phyloP scores from a whole-genome alignment of 2,113 vertebrate species.

The Natator depressus region DNA sequence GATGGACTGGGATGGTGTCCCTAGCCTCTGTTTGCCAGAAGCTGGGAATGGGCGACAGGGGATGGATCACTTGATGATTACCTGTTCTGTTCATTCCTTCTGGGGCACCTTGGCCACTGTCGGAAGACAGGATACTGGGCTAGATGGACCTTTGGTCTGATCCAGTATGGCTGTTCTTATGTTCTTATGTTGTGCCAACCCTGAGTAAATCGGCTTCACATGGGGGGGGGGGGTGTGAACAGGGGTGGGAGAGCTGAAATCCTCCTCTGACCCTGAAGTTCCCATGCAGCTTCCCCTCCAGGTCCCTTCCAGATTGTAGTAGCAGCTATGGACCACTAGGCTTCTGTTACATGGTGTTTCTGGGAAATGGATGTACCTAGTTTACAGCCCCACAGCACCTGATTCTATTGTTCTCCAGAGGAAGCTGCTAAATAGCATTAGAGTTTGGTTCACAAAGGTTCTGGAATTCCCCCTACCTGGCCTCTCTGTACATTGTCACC shows the following conservation, averaged over 20 bases:
- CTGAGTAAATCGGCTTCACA: background rate
- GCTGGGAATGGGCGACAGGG: too few species aligned
- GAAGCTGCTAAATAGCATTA: background rate
- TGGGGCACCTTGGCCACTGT: too few species aligned
- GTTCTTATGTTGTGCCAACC: background rate
- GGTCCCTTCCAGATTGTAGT: background rate
- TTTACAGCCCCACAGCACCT: background rate
- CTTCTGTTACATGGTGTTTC: background rate
- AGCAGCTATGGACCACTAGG: background rate
- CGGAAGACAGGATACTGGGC: too few species aligned
- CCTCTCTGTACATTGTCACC: background rate
- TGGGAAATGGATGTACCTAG: background rate
- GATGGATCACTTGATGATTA: too few species aligned
- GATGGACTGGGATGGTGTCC: too few species aligned
- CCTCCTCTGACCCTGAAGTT: background rate
- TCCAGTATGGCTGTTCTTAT: too few species aligned
- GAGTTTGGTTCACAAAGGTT: background rate
- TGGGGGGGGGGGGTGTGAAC: background rate
- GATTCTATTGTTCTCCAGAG: background rate
- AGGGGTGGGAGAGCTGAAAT: background rate
- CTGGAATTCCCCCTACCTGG: background rate
- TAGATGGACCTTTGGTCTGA: too few species aligned
- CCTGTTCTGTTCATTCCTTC: too few species aligned
- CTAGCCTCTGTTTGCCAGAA: too few species aligned
- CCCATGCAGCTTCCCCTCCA: background rate